A percentile compares a stretch with the other conserved stretches of the same genome.
Conservation (phyloP, 2,888 invertebrate genomes). For the Plebejus melissa region DNA sequence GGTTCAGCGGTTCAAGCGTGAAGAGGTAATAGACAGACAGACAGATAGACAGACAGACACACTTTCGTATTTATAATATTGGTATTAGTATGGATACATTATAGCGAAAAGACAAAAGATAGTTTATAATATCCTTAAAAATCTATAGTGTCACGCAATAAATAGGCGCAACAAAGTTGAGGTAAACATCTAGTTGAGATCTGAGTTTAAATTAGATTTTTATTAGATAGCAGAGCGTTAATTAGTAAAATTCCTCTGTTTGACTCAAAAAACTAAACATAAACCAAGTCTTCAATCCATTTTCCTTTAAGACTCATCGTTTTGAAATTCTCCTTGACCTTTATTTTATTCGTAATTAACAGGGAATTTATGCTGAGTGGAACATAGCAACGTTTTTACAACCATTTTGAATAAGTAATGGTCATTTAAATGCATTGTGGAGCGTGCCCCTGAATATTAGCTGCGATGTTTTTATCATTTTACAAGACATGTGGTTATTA, state of each 20-base stretch:
- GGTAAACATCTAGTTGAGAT: too few relatives aligned
- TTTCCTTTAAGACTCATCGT: background rate
- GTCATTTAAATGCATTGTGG: slow-evolving; percentile 21
- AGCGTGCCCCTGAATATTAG: slow-evolving; percentile 24
- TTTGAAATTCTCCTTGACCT: slow-evolving; percentile 2
- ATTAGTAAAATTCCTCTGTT: too few relatives aligned
- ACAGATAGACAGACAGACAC: too few relatives aligned
- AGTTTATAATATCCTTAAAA: background rate
- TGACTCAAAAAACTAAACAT: background rate
- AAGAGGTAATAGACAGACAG: too few relatives aligned
- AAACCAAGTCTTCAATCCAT: background rate
- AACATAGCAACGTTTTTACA: slow-evolving; percentile 23
- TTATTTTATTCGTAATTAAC: slow-evolving; percentile 13
- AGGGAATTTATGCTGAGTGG: slow-evolving; percentile 7
- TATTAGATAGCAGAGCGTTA: too few relatives aligned
- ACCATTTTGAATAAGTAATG: slow-evolving; percentile 22
- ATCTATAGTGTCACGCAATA: background rate
- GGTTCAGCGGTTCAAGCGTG: too few relatives aligned
- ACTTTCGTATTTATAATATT: too few relatives aligned
- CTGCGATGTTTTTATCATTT: background rate
- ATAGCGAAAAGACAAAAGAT: too few relatives aligned
- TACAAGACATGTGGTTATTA: background rate
- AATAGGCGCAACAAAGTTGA: background rate
- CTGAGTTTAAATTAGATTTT: too few relatives aligned
- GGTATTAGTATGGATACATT: too few relatives aligned